Evolutionary conservation across 1,140 invertebrate species (phyloP).

Genomic region (Antheraea pernyi): DNA sequence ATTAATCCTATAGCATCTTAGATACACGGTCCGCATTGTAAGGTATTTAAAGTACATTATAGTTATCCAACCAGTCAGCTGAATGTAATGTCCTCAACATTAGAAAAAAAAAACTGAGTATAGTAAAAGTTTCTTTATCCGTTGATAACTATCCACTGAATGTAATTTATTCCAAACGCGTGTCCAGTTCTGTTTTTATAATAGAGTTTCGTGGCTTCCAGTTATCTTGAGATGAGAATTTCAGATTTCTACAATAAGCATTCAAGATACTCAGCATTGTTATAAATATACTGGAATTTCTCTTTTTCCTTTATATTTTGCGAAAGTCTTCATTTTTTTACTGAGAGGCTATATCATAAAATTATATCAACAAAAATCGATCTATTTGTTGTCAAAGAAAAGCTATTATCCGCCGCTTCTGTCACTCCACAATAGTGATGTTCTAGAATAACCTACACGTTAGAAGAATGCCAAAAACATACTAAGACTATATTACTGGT

Average conservation of each 20-base stretch:
- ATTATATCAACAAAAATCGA: neutral
- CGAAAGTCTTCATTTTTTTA: constrained; percentile 2
- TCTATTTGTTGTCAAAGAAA: neutral
- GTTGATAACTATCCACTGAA: neutral
- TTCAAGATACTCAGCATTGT: constrained; percentile 4
- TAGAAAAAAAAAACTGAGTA: neutral
- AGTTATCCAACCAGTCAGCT: too few relatives aligned
- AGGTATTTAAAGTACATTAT: too few relatives aligned
- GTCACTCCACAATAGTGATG: neutral
- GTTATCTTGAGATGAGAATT: neutral
- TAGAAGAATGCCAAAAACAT: neutral
- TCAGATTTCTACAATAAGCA: neutral
- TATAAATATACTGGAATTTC: neutral
- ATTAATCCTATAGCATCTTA: too few relatives aligned
- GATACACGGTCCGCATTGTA: too few relatives aligned
- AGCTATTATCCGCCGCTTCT: neutral
- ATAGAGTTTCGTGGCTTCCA: neutral
- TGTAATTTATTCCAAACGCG: neutral
- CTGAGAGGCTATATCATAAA: neutral
- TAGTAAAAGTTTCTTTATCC: neutral
- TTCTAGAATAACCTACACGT: neutral
- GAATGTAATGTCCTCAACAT: neutral
- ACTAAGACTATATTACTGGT: neutral
- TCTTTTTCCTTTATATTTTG: neutral
- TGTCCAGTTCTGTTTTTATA: neutral